Evolutionary conservation across 23 tunicate genomes (phyloP).

Genomic region (Corella eumyota): DNA sequence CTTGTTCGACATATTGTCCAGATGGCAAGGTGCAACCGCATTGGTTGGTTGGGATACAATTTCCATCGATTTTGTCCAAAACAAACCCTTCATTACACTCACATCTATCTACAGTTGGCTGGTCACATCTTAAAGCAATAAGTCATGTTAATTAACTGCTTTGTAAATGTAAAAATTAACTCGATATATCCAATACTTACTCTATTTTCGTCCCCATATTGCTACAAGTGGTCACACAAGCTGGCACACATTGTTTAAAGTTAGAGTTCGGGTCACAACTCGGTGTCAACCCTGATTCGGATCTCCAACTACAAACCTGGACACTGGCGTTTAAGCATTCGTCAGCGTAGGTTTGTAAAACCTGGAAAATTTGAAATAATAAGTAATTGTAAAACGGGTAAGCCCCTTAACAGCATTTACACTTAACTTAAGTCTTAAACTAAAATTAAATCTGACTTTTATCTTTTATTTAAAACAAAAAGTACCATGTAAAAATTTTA

Average conservation of each 20-base stretch:
- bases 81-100: slow-evolving; percentile 27
- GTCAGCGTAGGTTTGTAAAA: slow-evolving; percentile 12
- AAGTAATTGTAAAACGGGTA: no score
- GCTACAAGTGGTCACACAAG: slow-evolving; percentile 24
- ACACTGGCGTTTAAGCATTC: slow-evolving; percentile 12
- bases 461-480: no score
- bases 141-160: background rate
- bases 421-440: no score
- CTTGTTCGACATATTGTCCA: slow-evolving; percentile 18
- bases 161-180: background rate
- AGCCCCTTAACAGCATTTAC: no score
- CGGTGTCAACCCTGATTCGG: slow-evolving; percentile 6
- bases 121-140: slow-evolving; percentile 28
- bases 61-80: slow-evolving; percentile 10
- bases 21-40: slow-evolving; percentile 31
- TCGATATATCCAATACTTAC: background rate
- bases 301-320: slow-evolving; percentile 18
- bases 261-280: slow-evolving; percentile 10
- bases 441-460: no score
- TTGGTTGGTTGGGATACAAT: slow-evolving; percentile 7
- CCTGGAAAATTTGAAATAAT: slow-evolving; percentile 15
- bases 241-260: slow-evolving; percentile 10
- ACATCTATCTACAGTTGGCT: slow-evolving; percentile 14
- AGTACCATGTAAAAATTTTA: no score
- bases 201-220: slow-evolving; percentile 13